Conservation (phyloP, 2,888 invertebrate species). For the Pogonocherus hispidulus region DNA sequence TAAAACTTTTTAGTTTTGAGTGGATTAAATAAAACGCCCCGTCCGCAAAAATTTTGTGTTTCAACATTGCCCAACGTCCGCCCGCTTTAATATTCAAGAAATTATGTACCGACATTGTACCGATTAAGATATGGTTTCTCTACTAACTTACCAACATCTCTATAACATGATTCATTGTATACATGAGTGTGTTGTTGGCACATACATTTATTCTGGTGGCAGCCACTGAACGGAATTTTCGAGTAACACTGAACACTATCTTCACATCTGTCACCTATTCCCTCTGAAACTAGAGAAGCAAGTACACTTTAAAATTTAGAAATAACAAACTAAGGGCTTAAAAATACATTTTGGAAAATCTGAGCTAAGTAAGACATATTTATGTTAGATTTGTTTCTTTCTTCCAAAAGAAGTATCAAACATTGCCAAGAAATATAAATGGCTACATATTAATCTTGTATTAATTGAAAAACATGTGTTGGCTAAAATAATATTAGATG, state of each 20-base stretch:
- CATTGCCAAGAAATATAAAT: slow-evolving; percentile 9
- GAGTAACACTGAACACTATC: slow-evolving; percentile 58
- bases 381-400: neutral
- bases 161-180: slow-evolving; percentile 51
- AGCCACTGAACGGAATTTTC: slow-evolving; percentile 50
- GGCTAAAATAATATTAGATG: neutral
- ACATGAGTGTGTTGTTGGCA: slow-evolving; percentile 56
- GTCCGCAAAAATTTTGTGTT: no score
- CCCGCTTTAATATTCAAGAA: no score
- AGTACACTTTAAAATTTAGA: neutral
- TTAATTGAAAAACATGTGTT: slow-evolving; percentile 2
- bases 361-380: neutral
- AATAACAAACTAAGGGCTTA: no score
- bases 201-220: slow-evolving; percentile 55
- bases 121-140: no score
- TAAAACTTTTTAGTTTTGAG: no score
- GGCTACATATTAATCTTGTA: neutral
- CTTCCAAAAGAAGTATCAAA: neutral
- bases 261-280: slow-evolving; percentile 54
- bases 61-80: no score
- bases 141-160: slow-evolving; percentile 55
- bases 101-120: no score
- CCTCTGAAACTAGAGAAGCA: slow-evolving; percentile 53
- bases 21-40: no score
- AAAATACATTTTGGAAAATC: neutral